Percentiles rank a stretch among this genome's conserved stretches.
phyloP scores from a whole-genome alignment of 2,888 invertebrate species.

The Myopa tessellatipennis region DNA sequence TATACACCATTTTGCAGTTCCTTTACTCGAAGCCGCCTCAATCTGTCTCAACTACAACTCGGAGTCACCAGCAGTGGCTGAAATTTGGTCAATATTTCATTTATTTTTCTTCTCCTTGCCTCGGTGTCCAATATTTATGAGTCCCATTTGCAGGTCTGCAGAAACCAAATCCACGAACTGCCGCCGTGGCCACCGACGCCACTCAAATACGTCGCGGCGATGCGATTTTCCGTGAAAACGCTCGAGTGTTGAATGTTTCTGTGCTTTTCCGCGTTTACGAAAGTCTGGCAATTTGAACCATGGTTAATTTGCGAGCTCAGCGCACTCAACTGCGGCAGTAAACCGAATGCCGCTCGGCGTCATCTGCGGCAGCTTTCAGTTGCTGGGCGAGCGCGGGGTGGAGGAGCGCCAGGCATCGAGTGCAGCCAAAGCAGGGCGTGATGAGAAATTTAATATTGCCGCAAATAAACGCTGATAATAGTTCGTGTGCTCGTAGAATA shows the following conservation, averaged over 20 bases:
- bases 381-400: slow-evolving; percentile 18
- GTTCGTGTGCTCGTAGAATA: slow-evolving; percentile 36
- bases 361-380: slow-evolving; percentile 42
- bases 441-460: slow-evolving; percentile 68
- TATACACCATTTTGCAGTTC: background rate
- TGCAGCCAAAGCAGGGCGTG: slow-evolving; percentile 57
- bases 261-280: background rate
- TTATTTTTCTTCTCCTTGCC: background rate
- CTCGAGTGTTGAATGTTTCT: background rate
- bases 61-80: background rate
- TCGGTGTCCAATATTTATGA: slow-evolving; percentile 21
- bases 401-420: background rate
- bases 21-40: background rate
- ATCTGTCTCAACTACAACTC: slow-evolving; percentile 16
- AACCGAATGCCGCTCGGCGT: background rate
- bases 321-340: background rate
- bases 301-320: slow-evolving; percentile 18
- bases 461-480: slow-evolving; percentile 55
- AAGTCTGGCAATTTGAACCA: slow-evolving; percentile 3
- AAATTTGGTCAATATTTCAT: slow-evolving; percentile 27
- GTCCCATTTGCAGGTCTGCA: slow-evolving; percentile 1
- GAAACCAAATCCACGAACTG: slow-evolving; percentile 5
- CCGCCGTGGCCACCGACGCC: background rate
- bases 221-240: background rate
- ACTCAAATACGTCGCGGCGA: background rate